Base-by-base conservation (phyloP, 2,797 vertebrate species). In the Garrulus glandarius region DNA sequence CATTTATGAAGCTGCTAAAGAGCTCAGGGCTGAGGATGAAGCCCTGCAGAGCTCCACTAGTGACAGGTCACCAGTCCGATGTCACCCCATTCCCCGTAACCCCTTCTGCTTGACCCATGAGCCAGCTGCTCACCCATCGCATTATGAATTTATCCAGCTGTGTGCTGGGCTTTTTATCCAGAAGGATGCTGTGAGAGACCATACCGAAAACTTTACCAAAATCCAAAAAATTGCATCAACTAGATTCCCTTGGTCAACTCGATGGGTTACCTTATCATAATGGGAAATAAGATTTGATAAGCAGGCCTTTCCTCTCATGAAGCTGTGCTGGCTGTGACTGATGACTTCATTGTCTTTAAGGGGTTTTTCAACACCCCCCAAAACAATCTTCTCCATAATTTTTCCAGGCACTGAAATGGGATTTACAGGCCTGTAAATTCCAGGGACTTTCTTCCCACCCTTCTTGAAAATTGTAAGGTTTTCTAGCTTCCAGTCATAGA, bases 71-170 rank as follows among this genome's bases (percentile, higher is more conserved):
- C 19, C 29, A 46, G 29, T 2, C 39, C 0, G 1, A n/a, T 29
- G 39, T n/a, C 23, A 44, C 7, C 8, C 13, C 16, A 14, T 46
- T 53, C 16, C 11, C 29, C 20, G 6, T 16, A n/a, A 52, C 13
- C 6, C 20, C 26, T 34, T 69, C 20, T 68, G 47, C 20, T n/a
- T 0, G 0, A 15, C 18, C 15, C 10, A 16, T 13, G 53, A 57
- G 11, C 21, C 23, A 52, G 22, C 15, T 59, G 15, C 10, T 50
- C 29, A 11, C 11, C 18, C 61, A 43, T 11, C 0, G 0, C 6
- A 23, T 29, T 10, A 37, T 11, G 5, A 15, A 32, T 27, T 67
- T 75, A 43, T 59, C 18, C 15, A 27, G 44, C 12, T 50, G 27
- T 44, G 27, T 32, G 27, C 18, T 37, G 18, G 18, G 15, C 18